Evolutionary conservation across 2,797 vertebrate genomes (phyloP).

Genomic region (Phoeniculus purpureus): DNA sequence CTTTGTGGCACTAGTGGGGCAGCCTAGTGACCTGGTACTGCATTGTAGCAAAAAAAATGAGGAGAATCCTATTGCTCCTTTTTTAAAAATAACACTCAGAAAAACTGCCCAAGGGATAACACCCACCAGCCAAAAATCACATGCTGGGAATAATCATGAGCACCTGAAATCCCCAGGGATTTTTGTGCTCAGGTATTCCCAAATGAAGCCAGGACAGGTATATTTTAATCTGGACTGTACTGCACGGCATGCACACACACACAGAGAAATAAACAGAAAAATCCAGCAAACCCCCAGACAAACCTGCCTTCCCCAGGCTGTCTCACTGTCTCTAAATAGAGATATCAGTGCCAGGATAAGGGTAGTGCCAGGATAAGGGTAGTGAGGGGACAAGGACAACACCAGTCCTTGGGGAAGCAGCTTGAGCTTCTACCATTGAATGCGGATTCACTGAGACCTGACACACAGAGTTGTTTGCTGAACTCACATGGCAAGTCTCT

Average conservation of each 20-base stretch:
- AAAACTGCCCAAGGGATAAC: not conserved
- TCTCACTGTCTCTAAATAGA: not conserved
- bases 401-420: not conserved
- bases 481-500: not conserved
- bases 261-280: not conserved
- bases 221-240: not conserved
- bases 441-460: not conserved
- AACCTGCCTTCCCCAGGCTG: not conserved
- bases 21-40: not conserved
- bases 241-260: not conserved
- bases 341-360: not conserved
- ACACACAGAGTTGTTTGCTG: not conserved
- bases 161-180: not conserved
- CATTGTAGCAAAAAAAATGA: not conserved
- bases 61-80: not conserved
- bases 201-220: not conserved
- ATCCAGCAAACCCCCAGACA: not conserved
- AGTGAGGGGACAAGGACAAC: not conserved
- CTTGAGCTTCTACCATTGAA: not conserved
- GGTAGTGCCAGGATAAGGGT: not conserved
- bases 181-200: not conserved
- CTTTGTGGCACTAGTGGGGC: not conserved
- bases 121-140: not conserved
- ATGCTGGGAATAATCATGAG: not conserved
- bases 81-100: not conserved